phyloP scores from a whole-genome alignment of 2,888 invertebrate species.

The Sycophila texana region DNA sequence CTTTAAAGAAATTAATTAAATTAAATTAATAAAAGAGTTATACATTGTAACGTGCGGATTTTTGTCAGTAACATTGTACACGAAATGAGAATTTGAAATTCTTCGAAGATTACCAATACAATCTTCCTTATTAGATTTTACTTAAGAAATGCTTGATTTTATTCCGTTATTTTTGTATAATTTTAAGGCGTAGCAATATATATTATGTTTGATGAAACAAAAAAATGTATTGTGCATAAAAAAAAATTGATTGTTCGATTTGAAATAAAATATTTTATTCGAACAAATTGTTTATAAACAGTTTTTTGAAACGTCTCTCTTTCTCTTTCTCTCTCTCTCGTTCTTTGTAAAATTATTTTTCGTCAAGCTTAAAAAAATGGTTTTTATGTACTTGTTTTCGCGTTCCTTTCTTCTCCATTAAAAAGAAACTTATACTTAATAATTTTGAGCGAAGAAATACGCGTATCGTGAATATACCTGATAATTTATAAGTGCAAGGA shows the following conservation, averaged over 20 bases:
- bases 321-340: no score
- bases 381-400: no score
- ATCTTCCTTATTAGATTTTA: slow-evolving; percentile 44
- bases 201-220: slow-evolving; percentile 52
- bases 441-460: no score
- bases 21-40: slow-evolving; percentile 37
- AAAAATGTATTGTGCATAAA: slow-evolving; percentile 54
- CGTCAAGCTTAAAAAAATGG: not conserved
- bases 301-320: not conserved
- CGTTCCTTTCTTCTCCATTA: not conserved
- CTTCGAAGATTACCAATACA: slow-evolving; percentile 28
- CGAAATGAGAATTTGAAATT: slow-evolving; percentile 36
- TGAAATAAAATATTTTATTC: slow-evolving; percentile 58
- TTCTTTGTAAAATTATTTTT: not conserved
- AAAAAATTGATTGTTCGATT: slow-evolving; percentile 55
- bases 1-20: slow-evolving; percentile 26
- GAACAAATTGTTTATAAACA: not conserved
- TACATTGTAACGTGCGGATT: slow-evolving; percentile 49
- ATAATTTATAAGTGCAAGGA: not conserved
- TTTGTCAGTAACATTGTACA: slow-evolving; percentile 29
- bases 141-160: slow-evolving; percentile 52
- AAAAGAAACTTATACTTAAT: not conserved
- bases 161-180: slow-evolving; percentile 57
- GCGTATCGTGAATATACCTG: no score
- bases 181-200: slow-evolving; percentile 54